Evolutionary conservation across 2,888 invertebrate species (phyloP).

Genomic region (Lithophane socia): DNA sequence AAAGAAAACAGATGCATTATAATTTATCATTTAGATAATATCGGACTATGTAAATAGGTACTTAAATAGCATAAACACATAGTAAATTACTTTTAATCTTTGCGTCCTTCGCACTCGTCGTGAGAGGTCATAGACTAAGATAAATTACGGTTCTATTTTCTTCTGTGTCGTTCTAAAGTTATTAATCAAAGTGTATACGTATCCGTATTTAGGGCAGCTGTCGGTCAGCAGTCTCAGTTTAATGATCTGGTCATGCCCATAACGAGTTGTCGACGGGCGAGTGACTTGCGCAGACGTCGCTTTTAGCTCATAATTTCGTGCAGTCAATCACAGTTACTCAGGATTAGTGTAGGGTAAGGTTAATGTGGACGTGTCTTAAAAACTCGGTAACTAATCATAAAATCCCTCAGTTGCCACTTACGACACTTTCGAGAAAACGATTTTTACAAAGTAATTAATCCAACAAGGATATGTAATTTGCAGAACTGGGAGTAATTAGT

Average conservation of each 20-base stretch:
- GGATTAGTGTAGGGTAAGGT: conserved; percentile 40
- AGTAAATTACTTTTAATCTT: conserved; percentile 46
- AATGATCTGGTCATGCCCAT: conserved; percentile 75
- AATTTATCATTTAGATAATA: conserved; percentile 50
- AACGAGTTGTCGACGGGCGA: conserved; percentile 66
- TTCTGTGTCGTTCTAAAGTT: conserved; percentile 30
- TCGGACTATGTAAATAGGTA: conserved; percentile 22
- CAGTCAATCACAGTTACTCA: conserved; percentile 37
- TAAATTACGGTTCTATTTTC: conserved; percentile 29
- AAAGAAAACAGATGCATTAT: conserved; percentile 32
- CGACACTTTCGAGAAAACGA: not conserved
- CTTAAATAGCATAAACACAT: conserved; percentile 29
- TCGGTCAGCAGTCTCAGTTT: conserved; percentile 70
- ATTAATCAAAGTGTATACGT: conserved; percentile 42
- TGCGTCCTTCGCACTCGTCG: conserved; percentile 23
- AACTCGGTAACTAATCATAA: not conserved
- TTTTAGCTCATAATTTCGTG: conserved; percentile 38
- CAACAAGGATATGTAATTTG: conserved; percentile 10
- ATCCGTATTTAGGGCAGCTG: conserved; percentile 73
- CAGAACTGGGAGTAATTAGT: conserved; percentile 23
- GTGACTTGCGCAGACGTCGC: conserved; percentile 53
- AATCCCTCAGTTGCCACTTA: not conserved
- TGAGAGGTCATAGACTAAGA: conserved; percentile 34
- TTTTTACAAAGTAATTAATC: conserved; percentile 22
- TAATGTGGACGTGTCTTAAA: conserved; percentile 18